Evolutionary conservation across 2,113 vertebrate species (phyloP), one percentile per base, ranked within the genome.

Genomic region (Anguilla japonica): DNA sequence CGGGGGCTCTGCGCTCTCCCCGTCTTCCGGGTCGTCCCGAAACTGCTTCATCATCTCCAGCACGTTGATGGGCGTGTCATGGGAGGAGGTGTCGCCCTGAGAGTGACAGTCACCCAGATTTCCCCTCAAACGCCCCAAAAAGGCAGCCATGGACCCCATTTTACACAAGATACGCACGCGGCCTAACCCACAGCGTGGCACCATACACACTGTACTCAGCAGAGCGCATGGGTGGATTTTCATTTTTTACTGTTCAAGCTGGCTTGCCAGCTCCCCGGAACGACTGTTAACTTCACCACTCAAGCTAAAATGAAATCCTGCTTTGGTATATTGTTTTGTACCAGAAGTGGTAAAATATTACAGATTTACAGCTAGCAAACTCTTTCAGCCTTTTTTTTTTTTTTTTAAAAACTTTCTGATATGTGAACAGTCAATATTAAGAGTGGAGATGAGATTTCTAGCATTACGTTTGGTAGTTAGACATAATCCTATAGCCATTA

Each of bases 1-100:
- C 40, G 89, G 84, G 50, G 88, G 43, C 41, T 92, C 91, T 78
- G 85, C 50, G 18, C 83, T 43, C n/a, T 87, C 89, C 78, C 85
- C 87, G 16, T 93, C 94, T 79, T 95, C 90, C 11, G 89, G 87
- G 16, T 91, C 93, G 46, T 94, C 92, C 85, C 92, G 93, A 93
- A 94, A 95, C 88, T 95, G 91, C 83, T 91, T 95, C 96, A 97
- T 97, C 96, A 98, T 93, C 88, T 96, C 96, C 91, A 97, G 90
- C 82, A 96, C 96, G 84, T 97, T 97, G 89, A 87, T 87, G 26
- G 90, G 93, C 53, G 94, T 94, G 29, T 85, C 89, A 4, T 93
- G 89, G 85, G 89, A 91, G 84, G 85, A 88, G 11, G 90, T 95
- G 90, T 97, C 95, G 41, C 97, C 96, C 96, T 98, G 93, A 87